These are phyloP conservation scores for Trichechus manatus DNA, from an alignment of 2,113 vertebrate species.

Conservation along the genomic window DNA sequence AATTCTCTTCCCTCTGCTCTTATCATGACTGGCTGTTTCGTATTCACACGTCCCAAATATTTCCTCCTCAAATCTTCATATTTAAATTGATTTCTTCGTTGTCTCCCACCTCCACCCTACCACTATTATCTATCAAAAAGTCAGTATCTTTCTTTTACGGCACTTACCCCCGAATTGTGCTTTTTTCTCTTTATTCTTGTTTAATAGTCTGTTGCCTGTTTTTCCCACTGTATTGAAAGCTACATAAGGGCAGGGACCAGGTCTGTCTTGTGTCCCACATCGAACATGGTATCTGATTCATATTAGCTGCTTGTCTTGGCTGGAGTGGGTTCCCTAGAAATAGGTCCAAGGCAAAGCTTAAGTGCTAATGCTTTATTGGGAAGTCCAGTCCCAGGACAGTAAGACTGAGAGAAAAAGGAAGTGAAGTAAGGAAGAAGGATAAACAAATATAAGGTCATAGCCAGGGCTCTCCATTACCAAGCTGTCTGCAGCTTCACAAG, in stretches of 20 bases:
- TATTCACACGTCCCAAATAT: background rate
- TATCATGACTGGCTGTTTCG: background rate
- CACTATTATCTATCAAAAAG: background rate
- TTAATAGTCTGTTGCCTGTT: background rate
- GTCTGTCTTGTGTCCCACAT: background rate
- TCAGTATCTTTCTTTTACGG: background rate
- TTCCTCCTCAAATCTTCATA: background rate
- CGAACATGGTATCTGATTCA: background rate
- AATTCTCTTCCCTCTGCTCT: background rate
- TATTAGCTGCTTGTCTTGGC: background rate
- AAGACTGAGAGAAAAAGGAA: background rate
- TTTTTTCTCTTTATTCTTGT: background rate
- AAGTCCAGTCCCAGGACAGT: background rate
- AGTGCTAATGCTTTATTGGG: background rate
- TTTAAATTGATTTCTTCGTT: background rate
- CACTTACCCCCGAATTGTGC: background rate
- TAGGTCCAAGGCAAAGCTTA: background rate
- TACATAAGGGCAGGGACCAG: background rate
- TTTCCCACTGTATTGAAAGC: background rate
- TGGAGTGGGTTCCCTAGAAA: background rate
- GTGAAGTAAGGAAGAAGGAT: conserved; percentile 1
- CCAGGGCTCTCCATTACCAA: background rate
- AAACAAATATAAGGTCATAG: background rate
- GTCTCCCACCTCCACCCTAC: background rate
- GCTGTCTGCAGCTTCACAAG: background rate